Evolutionary conservation across 2,113 vertebrate species (phyloP), one percentile per base, ranked within the genome.

Genomic region (Crotalus horridus): DNA sequence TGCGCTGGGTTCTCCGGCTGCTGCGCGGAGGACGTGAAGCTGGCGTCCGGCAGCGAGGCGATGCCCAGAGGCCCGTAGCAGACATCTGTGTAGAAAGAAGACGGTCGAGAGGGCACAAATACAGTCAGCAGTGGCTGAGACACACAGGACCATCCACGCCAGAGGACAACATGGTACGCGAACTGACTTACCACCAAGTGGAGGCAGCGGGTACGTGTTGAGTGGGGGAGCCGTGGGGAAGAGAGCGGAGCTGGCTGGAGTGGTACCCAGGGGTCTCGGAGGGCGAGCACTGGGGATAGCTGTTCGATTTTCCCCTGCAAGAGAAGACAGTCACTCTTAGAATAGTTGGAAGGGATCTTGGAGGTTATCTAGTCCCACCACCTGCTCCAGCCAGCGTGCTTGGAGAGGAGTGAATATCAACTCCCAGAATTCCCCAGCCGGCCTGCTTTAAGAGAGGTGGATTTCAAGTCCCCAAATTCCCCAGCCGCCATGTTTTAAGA

Each of bases 1-100:
- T 92, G 93, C 1, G 98, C 96, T 0, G 97, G 97, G 90, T 97
- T 97, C 69, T 96, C 96, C 0, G 43, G 64, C 92, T 96, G 97
- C 53, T 97, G 96, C 0, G 98, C 97, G 0, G 97, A 98, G 17
- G 98, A 97, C 1, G 64, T 93, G 92, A 98, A 98, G 90, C 98
- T 98, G 54, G 96, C 94, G 46, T 88, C 54, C 0, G 98, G 98
- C 21, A 98, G 97, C 46, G 56, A 93, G 56, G 97, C 96, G 69
- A 98, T 95, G 43, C 98, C 98, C 93, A 99, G 95, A 9, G 98
- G 98, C 51, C 94, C 95, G 95, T 98, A 98, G 95, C 99, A 99
- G 59, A 97, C 97, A 39, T 97, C 99, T 98, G 95, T 20, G 55
- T 1, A 48, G 64, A 24, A 54, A 51, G 46, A 46, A 46, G 46